A percentile compares a stretch with the other conserved stretches of the same genome.
Conservation (phyloP, 2,797 vertebrate genomes). For the Triplophysa yarkandensis region DNA sequence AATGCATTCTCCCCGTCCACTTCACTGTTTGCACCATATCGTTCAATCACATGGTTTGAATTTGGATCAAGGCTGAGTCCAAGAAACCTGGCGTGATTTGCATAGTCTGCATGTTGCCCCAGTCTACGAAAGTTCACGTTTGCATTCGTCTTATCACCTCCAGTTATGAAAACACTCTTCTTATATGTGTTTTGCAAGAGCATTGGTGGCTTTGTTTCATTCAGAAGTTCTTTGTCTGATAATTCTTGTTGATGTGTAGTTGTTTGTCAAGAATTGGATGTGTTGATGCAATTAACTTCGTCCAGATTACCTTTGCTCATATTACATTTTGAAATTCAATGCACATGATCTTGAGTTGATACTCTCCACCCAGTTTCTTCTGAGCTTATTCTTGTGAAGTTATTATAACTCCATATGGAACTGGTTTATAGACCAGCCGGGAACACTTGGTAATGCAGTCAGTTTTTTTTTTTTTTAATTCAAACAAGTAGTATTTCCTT, state of each 20-base stretch:
- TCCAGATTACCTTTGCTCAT: neutral
- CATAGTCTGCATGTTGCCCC: neutral
- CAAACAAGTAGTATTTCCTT: neutral
- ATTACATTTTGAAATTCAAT: neutral
- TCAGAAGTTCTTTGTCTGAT: neutral
- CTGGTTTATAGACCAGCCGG: neutral
- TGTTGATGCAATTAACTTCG: no score
- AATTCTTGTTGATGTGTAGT: neutral
- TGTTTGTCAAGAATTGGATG: neutral
- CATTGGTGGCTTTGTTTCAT: neutral
- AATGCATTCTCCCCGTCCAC: neutral
- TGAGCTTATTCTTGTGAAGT: neutral
- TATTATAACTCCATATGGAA: neutral
- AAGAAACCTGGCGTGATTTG: conserved; percentile 36
- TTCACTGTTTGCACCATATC: conserved; percentile 20
- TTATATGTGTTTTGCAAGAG: conserved; percentile 6
- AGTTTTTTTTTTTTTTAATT: neutral
- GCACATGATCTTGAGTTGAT: neutral
- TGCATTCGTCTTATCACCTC: neutral
- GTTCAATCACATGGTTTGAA: conserved; percentile 33
- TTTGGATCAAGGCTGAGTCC: conserved; percentile 33
- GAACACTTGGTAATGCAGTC: neutral
- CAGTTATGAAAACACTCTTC: neutral
- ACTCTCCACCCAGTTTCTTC: neutral
- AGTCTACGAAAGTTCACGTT: neutral